Conservation (phyloP, 2,797 vertebrate genomes). For the Rhinichthys osculus region DNA sequence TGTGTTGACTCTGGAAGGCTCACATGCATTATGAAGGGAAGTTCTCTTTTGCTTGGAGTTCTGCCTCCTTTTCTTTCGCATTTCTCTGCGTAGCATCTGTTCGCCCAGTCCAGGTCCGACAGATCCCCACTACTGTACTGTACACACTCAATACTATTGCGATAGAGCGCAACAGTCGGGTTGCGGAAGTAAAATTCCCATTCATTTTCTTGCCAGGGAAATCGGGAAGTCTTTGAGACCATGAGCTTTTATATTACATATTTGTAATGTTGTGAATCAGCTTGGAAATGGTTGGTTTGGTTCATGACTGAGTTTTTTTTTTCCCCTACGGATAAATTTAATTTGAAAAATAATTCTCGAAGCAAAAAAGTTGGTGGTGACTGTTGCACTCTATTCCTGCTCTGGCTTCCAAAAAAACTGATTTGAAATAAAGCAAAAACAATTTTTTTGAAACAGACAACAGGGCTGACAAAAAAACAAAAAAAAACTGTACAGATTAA, state of each 20-base stretch:
- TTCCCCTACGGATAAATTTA: not conserved
- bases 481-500: conserved; percentile 80
- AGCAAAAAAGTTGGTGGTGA: not conserved
- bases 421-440: conserved; percentile 64
- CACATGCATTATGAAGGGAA: conserved; percentile 56
- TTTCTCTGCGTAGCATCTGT: conserved; percentile 43
- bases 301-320: not conserved
- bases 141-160: conserved; percentile 24
- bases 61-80: conserved; percentile 55
- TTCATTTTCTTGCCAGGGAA: not conserved
- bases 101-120: conserved; percentile 44
- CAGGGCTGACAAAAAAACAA: conserved; percentile 48
- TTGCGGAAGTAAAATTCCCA: not conserved
- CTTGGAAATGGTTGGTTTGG: not conserved
- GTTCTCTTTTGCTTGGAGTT: conserved; percentile 62
- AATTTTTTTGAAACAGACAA: conserved; percentile 55
- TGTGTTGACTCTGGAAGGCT: conserved; percentile 62
- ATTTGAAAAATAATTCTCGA: conserved; percentile 33
- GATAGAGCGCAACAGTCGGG: not conserved
- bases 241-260: too few relatives aligned
- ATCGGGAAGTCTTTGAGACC: not conserved
- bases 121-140: conserved; percentile 32
- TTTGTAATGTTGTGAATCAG: not conserved
- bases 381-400: not conserved
- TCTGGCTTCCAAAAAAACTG: conserved; percentile 24